Evolutionary conservation across 2,113 vertebrate genomes (phyloP), one percentile per base, ranked within the genome.

Genomic region (Bos indicus): DNA sequence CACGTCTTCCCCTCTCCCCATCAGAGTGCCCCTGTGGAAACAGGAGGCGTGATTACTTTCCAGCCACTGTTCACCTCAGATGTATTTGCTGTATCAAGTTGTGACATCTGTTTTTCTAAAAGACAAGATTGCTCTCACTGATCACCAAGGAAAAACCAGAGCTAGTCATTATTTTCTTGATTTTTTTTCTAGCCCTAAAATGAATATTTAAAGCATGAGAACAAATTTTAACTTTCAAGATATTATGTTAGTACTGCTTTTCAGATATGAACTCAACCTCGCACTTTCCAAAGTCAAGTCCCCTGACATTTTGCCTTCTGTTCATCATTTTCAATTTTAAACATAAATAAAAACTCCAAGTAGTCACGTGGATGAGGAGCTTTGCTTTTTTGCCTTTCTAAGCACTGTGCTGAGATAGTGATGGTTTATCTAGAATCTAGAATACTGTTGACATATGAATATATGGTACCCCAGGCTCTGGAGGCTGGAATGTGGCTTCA

Each of bases 121-220:
- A 23, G 56, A 62, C 80, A 83, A 13, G 62, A 3, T 48, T 33
- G 25, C 30, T 62, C 28, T 83, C 25, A 57, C 46, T 10, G n/a
- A 43, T 46, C 48, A 8, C 25, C 52, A 40, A 62, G 43, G 43
- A 23, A 85, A 7, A 33, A 23, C 59, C 15, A 91, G 28, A 82
- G 64, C 3, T 36, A 59, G 23, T 51, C 46, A 60, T 48, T 36
- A 82, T 12, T 64, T 81, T 86, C 46, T 93, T 93, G 46, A 83
- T 46, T 83, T 86, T 33, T 16, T 67, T 40, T 11, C 62, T 84
- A 74, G 46, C 77, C 84, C 12, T 64, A 83, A 81, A 95, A 74
- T 33, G 46, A 93, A 95, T 59, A 92, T 82, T 94, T 97, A 90
- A 97, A 92, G 26, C 26, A 19, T 46, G 56, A 57, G 26, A 78